Percentiles rank a stretch among this genome's conserved stretches.
Evolutionary conservation across 1,140 invertebrate species (phyloP).

Genomic region (Euura saliciscinereae): DNA sequence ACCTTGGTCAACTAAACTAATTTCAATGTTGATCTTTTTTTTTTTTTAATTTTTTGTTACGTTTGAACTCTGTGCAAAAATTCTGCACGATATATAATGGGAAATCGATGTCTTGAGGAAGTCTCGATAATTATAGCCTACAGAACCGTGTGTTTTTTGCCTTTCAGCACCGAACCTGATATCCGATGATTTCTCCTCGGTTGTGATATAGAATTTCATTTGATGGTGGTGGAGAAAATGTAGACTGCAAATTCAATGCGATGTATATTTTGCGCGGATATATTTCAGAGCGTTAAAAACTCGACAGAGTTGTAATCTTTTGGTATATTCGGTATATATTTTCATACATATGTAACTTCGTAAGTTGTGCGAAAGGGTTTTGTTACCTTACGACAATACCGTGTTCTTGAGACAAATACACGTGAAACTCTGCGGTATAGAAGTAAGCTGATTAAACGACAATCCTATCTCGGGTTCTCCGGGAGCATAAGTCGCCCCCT

Average conservation of each 20-base stretch:
- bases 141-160: background rate
- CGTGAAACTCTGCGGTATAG: background rate
- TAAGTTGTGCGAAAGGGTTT: background rate
- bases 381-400: background rate
- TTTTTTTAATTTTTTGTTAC: background rate
- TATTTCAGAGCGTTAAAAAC: background rate
- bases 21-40: background rate
- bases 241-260: background rate
- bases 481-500: background rate
- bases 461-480: constrained; percentile 9
- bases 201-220: constrained; percentile 3
- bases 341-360: background rate
- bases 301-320: background rate
- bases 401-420: background rate
- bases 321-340: too few relatives aligned
- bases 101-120: background rate
- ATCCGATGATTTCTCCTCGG: background rate
- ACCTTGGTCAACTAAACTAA: constrained; percentile 5
- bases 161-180: background rate
- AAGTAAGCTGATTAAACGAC: constrained; percentile 12
- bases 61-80: background rate
- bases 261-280: background rate
- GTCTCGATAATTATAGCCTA: background rate
- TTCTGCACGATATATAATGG: background rate
- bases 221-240: background rate